phyloP scores from a whole-genome alignment of 2,888 invertebrate genomes.

The Phengaris arion region DNA sequence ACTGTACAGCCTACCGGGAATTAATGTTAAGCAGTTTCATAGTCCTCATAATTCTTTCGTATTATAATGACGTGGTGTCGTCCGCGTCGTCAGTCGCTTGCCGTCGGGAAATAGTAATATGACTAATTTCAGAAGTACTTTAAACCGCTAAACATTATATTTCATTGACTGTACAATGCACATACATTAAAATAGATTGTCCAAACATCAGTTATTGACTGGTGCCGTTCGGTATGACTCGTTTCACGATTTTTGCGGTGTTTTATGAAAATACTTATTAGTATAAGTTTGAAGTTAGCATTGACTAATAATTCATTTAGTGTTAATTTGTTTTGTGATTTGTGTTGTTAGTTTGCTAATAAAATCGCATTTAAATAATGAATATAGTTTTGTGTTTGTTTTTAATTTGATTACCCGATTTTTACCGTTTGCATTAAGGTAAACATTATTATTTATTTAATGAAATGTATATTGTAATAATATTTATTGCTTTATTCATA shows the following conservation, averaged over 20 bases:
- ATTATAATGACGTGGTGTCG: neutral
- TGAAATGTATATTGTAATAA: too few species aligned
- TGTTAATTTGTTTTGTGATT: too few species aligned
- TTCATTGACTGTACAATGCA: neutral
- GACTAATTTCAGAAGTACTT: neutral
- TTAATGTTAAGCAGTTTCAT: neutral
- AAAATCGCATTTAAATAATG: too few species aligned
- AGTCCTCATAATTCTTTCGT: neutral
- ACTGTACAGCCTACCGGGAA: neutral
- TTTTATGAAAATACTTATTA: neutral
- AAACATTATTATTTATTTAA: too few species aligned
- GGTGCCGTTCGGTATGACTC: neutral
- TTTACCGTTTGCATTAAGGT: too few species aligned
- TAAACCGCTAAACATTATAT: neutral
- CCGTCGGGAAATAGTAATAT: neutral
- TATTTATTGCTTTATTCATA: too few species aligned
- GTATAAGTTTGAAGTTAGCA: neutral
- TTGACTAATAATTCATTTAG: too few species aligned
- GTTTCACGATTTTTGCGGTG: neutral
- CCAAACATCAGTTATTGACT: slow-evolving; percentile 35
- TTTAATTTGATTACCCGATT: too few species aligned
- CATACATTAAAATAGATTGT: slow-evolving; percentile 33
- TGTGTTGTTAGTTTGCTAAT: too few species aligned
- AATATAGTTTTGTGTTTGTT: too few species aligned
- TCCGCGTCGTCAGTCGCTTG: neutral